Conservation (phyloP, 2,113 vertebrate genomes). For the Hemiprocne comata region DNA sequence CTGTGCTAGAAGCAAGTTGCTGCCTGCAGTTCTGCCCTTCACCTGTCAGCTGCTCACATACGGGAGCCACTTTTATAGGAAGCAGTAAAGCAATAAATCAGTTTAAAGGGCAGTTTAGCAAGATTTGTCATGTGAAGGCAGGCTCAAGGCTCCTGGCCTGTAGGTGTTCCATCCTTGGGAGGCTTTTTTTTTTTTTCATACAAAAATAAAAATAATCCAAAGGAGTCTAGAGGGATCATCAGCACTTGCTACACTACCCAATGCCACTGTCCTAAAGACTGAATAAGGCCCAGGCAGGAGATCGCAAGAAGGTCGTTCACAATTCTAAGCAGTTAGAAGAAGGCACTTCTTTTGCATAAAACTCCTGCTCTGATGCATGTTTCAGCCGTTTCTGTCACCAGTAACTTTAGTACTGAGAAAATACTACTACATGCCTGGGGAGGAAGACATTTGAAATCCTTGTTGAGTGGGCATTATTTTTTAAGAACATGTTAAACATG, state of each 20-base stretch:
- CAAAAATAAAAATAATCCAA: neutral
- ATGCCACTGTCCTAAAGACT: neutral
- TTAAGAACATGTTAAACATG: neutral
- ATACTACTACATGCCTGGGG: neutral
- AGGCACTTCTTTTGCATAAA: neutral
- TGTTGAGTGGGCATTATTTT: neutral
- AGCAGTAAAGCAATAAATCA: conserved; percentile 78
- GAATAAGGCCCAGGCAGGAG: neutral
- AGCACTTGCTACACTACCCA: neutral
- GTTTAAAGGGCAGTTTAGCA: conserved; percentile 76
- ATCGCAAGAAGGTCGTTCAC: neutral
- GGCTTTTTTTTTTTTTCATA: neutral
- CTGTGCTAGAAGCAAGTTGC: neutral
- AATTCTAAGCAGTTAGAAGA: neutral
- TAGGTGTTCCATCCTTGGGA: neutral
- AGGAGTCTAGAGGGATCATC: neutral
- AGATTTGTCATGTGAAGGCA: conserved; percentile 44
- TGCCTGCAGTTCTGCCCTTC: conserved; percentile 5
- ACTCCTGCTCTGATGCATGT: neutral
- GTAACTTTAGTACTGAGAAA: neutral
- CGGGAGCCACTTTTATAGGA: conserved; percentile 73
- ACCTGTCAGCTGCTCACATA: conserved; percentile 45
- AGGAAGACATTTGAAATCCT: neutral
- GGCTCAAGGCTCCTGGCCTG: neutral
- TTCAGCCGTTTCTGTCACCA: neutral